Evolutionary conservation across 2,113 vertebrate species (phyloP).

Genomic region (Bettongia penicillata): DNA sequence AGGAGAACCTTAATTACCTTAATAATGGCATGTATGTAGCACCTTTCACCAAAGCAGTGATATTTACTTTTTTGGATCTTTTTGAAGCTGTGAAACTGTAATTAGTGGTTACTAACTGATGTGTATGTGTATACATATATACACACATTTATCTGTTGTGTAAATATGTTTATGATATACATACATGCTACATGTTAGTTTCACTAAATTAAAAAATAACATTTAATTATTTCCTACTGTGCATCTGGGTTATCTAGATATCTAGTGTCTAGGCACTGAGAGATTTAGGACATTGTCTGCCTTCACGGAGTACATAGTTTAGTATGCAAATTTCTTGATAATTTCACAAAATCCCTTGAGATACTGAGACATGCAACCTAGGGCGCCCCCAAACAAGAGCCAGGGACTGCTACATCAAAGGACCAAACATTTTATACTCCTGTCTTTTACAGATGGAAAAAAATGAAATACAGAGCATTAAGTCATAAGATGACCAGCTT

Average conservation of each 20-base stretch:
- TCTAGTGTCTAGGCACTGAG: neutral
- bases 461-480: neutral
- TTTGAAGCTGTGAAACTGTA: neutral
- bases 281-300: neutral
- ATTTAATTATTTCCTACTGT: neutral
- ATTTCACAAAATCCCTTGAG: slow-evolving; percentile 28
- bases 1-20: neutral
- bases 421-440: neutral
- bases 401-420: neutral
- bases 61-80: neutral
- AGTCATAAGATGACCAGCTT: neutral
- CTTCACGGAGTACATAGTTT: neutral
- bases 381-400: slow-evolving; percentile 23
- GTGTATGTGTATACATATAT: neutral
- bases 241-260: neutral
- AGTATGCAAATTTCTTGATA: slow-evolving; percentile 6
- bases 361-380: slow-evolving; percentile 23
- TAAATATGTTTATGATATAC: neutral
- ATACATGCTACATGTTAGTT: neutral
- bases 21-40: neutral
- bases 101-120: neutral
- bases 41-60: neutral
- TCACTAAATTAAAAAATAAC: neutral
- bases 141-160: neutral
- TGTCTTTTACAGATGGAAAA: slow-evolving; percentile 59